Percentiles rank a stretch among this genome's conserved stretches.
Evolutionary conservation across 2,888 invertebrate genomes (phyloP).

Genomic region (Teleiodes luculella): DNA sequence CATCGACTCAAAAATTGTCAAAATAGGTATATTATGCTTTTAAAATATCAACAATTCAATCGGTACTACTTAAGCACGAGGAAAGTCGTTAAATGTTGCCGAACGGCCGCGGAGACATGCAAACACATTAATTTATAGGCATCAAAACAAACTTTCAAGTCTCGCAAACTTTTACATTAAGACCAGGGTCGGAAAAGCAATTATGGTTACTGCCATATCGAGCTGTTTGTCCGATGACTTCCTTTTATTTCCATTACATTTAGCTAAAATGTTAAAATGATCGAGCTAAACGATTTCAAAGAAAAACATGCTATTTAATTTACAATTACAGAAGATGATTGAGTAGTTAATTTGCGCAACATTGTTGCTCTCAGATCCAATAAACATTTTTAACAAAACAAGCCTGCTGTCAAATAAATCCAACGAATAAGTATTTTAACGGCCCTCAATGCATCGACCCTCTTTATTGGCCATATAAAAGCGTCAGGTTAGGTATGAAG

Average conservation of each 20-base stretch:
- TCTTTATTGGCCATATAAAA: slow-evolving; percentile 73
- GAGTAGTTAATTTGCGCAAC: slow-evolving; percentile 63
- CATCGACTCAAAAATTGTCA: too few species aligned
- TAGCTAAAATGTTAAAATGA: slow-evolving; percentile 17
- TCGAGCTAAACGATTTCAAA: slow-evolving; percentile 4
- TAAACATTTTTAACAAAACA: slow-evolving; percentile 68
- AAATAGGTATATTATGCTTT: too few species aligned
- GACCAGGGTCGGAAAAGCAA: slow-evolving; percentile 51
- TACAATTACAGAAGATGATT: slow-evolving; percentile 40
- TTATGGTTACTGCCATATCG: slow-evolving; percentile 58
- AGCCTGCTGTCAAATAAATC: slow-evolving; percentile 70
- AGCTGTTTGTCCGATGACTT: slow-evolving; percentile 39
- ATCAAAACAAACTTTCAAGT: slow-evolving; percentile 65
- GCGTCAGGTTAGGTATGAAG: slow-evolving; percentile 37
- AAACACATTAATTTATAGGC: slow-evolving; percentile 73
- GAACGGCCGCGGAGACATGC: slow-evolving; percentile 54
- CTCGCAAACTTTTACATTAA: slow-evolving; percentile 72
- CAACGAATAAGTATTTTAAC: slow-evolving; percentile 70
- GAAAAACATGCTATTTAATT: slow-evolving; percentile 25
- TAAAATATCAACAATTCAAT: slow-evolving; percentile 27
- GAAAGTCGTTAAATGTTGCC: slow-evolving; percentile 42
- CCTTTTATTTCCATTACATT: slow-evolving; percentile 38
- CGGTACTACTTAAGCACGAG: slow-evolving; percentile 25
- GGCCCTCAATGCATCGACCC: slow-evolving; percentile 58
- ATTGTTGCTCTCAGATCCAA: slow-evolving; percentile 56